Evolutionary conservation across 2,113 vertebrate genomes (phyloP).

Genomic region (Bungarus multicinctus): DNA sequence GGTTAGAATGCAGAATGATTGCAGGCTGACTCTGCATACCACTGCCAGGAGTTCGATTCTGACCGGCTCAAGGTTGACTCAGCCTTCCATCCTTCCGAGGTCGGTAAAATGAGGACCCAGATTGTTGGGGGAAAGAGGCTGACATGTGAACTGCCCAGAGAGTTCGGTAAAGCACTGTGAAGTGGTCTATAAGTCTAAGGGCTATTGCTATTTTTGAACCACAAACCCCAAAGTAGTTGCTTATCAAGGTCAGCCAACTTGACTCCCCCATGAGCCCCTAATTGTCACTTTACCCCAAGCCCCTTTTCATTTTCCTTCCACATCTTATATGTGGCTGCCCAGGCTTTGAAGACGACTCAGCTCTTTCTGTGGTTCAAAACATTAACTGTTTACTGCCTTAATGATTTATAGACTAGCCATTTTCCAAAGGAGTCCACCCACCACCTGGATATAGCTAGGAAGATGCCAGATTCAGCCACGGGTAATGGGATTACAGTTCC

Average conservation of each 20-base stretch:
- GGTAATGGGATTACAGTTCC: not conserved
- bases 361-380: not conserved
- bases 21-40: no score
- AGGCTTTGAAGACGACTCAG: not conserved
- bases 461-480: not conserved
- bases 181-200: no score
- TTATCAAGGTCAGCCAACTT: slow-evolving; percentile 75
- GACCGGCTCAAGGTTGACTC: no score
- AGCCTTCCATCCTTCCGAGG: no score
- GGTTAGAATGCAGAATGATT: no score
- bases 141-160: no score
- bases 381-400: not conserved
- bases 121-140: no score
- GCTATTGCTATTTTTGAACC: slow-evolving; percentile 38
- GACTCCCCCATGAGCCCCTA: slow-evolving; percentile 69
- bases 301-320: slow-evolving; percentile 46
- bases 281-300: slow-evolving; percentile 57
- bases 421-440: not conserved
- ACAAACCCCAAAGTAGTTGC: slow-evolving; percentile 62
- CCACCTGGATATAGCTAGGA: not conserved
- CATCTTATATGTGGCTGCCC: slow-evolving; percentile 7
- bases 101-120: no score
- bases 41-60: no score
- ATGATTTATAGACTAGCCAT: not conserved
- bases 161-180: no score